Evolutionary conservation across 2,797 vertebrate species (phyloP).

Genomic region (Babyrousa celebensis): DNA sequence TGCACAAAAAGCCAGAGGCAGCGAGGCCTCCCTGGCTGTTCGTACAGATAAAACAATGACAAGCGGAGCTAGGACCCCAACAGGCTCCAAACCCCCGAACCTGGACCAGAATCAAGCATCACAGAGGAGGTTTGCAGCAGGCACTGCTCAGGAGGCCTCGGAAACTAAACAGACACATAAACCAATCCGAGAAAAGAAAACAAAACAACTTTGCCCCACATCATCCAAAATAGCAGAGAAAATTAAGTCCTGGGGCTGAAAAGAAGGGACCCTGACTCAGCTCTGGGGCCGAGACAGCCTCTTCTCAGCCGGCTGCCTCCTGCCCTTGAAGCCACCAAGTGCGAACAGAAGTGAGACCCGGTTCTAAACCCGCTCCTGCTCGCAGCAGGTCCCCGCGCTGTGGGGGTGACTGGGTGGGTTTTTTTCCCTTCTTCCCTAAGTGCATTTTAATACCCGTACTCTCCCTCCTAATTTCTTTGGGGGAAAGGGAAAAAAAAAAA

Average conservation of each 20-base stretch:
- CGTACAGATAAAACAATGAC: neutral
- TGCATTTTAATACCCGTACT: slow-evolving; percentile 87
- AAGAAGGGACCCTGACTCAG: neutral
- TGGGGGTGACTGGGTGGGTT: neutral
- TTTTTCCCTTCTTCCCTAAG: neutral
- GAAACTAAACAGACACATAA: neutral
- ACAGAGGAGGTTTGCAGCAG: neutral
- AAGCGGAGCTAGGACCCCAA: neutral
- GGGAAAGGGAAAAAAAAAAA: neutral
- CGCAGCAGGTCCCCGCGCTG: slow-evolving; percentile 58
- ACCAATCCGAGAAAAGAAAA: neutral
- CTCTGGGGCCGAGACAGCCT: neutral
- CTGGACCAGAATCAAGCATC: neutral
- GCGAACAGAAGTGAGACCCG: neutral
- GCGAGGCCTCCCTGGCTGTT: neutral
- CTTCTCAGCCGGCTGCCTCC: neutral
- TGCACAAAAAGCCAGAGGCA: neutral
- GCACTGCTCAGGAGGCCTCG: neutral
- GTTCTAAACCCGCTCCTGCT: slow-evolving; percentile 73
- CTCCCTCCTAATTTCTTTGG: slow-evolving; percentile 84
- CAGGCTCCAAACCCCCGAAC: neutral
- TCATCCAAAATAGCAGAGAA: slow-evolving; percentile 69
- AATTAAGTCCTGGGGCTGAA: neutral
- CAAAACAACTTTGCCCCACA: neutral
- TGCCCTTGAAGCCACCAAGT: neutral